A percentile compares a stretch with the other conserved stretches of the same genome.
phyloP scores from a whole-genome alignment of 1,140 invertebrate species.

The Drosophila punjabiensis region DNA sequence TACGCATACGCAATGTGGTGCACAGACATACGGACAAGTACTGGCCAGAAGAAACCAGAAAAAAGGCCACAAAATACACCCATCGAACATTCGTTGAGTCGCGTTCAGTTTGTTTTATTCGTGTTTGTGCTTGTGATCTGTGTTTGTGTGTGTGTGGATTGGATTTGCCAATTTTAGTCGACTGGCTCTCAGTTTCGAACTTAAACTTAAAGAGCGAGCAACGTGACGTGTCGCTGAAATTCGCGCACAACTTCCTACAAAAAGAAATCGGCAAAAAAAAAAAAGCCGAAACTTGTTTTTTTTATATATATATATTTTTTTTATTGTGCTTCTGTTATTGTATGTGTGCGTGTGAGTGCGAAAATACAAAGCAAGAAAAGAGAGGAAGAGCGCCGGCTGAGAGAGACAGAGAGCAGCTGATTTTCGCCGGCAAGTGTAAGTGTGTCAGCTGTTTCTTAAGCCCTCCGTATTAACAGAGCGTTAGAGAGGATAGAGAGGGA shows the following conservation, averaged over 20 bases:
- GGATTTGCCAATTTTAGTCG: slow-evolving; percentile 79
- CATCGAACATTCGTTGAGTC: slow-evolving; percentile 34
- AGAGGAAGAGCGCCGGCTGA: slow-evolving; percentile 1
- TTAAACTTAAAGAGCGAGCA: slow-evolving; percentile 83
- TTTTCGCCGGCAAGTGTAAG: slow-evolving; percentile 74
- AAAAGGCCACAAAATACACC: slow-evolving; percentile 34
- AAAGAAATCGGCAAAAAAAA: slow-evolving; percentile 27
- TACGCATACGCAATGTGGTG: slow-evolving; percentile 19
- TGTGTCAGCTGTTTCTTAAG: slow-evolving; percentile 66
- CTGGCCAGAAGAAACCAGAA: slow-evolving; percentile 37
- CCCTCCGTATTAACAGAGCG: not conserved
- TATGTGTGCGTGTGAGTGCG: slow-evolving; percentile 27
- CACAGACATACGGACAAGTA: slow-evolving; percentile 25
- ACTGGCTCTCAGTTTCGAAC: slow-evolving; percentile 78
- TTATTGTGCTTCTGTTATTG: slow-evolving; percentile 24
- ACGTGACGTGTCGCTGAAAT: slow-evolving; percentile 78
- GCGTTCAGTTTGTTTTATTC: slow-evolving; percentile 40
- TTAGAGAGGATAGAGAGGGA: not conserved
- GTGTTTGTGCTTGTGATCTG: slow-evolving; percentile 33
- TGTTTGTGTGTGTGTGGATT: slow-evolving; percentile 47
- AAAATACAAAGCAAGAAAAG: slow-evolving; percentile 19
- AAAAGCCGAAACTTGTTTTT: slow-evolving; percentile 27
- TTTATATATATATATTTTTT: slow-evolving; percentile 40
- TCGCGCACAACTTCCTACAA: slow-evolving; percentile 70
- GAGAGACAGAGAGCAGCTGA: slow-evolving; percentile 62